phyloP scores from a whole-genome alignment of 2,113 vertebrate species.

The Chunga burmeisteri region DNA sequence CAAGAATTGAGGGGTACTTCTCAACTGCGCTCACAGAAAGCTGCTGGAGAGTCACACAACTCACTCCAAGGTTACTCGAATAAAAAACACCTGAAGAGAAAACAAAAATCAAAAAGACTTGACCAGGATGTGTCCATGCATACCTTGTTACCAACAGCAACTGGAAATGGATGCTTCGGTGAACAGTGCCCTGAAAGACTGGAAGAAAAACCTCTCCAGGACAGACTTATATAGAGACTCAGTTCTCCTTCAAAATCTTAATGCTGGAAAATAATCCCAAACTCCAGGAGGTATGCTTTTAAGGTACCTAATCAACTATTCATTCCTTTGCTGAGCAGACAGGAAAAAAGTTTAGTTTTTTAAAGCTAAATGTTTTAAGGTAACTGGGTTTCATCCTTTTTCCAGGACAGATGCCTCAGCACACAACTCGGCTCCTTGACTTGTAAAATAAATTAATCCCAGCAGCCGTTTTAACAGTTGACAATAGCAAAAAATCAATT shows the following conservation, averaged over 20 bases:
- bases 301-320: neutral
- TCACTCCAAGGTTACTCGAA: neutral
- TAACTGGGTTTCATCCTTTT: neutral
- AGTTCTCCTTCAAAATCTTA: neutral
- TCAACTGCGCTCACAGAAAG: neutral
- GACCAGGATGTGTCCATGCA: neutral
- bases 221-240: neutral
- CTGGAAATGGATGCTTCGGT: neutral
- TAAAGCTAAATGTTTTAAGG: neutral
- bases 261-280: neutral
- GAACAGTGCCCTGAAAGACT: too few species aligned
- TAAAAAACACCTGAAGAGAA: neutral
- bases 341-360: neutral
- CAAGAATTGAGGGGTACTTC: neutral
- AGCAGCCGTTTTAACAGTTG: neutral
- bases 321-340: neutral
- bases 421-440: neutral
- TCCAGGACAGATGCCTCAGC: neutral
- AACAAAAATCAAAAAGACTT: neutral
- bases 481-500: neutral
- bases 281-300: neutral
- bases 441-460: neutral
- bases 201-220: neutral
- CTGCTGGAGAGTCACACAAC: neutral
- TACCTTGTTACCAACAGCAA: neutral